Percentiles rank a stretch among this genome's conserved stretches.
Conservation (phyloP, 2,888 invertebrate genomes). For the Odontomyia ornata region DNA sequence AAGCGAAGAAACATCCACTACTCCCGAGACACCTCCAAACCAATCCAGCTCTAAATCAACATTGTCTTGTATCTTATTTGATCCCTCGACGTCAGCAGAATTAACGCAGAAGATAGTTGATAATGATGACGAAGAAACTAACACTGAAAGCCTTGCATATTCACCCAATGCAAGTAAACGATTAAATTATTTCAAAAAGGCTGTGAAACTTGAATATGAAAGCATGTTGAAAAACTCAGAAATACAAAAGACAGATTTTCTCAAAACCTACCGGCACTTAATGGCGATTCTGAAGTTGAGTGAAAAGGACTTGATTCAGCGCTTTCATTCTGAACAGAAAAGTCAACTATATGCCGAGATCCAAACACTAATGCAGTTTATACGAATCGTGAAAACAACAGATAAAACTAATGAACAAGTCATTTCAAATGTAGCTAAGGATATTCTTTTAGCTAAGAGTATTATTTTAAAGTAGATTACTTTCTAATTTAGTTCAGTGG, state of each 20-base stretch:
- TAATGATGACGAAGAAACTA: not conserved
- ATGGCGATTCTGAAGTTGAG: not conserved
- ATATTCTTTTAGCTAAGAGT: slow-evolving; percentile 32
- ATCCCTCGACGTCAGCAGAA: too few relatives aligned
- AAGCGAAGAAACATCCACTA: not conserved
- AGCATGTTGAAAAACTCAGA: slow-evolving; percentile 1
- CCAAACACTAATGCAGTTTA: slow-evolving; percentile 31
- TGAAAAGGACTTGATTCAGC: not conserved
- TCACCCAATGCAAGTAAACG: not conserved
- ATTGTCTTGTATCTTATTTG: too few relatives aligned
- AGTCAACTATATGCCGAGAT: slow-evolving; percentile 15
- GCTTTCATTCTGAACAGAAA: not conserved
- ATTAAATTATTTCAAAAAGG: not conserved
- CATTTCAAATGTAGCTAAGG: slow-evolving; percentile 11
- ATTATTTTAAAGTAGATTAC: not conserved
- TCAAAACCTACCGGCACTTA: not conserved
- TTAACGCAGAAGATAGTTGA: too few relatives aligned
- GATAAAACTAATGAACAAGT: not conserved
- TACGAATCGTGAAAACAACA: slow-evolving; percentile 21
- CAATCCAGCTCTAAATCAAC: not conserved
- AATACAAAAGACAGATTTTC: not conserved
- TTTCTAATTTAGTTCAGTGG: too few relatives aligned
- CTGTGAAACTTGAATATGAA: not conserved
- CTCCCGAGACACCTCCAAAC: not conserved
- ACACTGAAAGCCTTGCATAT: too few relatives aligned